phyloP scores from a whole-genome alignment of 2,113 vertebrate genomes.

The Phodopus roborovskii region DNA sequence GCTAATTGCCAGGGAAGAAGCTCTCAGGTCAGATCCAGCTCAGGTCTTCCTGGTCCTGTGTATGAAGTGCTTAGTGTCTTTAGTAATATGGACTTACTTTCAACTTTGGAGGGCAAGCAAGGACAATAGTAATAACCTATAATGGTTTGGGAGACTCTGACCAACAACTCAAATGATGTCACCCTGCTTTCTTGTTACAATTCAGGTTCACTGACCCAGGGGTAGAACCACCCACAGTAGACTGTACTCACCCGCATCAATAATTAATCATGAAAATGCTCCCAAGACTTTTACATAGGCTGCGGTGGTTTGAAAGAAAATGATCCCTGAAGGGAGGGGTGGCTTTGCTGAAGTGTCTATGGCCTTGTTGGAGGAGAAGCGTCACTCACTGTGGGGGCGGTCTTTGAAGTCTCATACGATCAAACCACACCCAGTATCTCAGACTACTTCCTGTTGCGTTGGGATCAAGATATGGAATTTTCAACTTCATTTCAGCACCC shows the following conservation, averaged over 20 bases:
- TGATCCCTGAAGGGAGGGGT: background rate
- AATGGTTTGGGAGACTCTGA: background rate
- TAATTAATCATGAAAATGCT: background rate
- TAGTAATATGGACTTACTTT: background rate
- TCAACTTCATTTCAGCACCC: background rate
- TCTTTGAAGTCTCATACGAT: background rate
- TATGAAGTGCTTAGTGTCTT: background rate
- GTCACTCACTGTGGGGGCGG: background rate
- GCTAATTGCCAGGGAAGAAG: background rate
- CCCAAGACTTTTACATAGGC: background rate
- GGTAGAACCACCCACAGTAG: background rate
- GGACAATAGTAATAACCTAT: background rate
- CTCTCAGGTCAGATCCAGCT: background rate
- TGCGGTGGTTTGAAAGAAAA: background rate
- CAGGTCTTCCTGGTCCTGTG: background rate
- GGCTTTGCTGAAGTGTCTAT: background rate
- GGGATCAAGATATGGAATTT: background rate
- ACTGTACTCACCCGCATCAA: background rate
- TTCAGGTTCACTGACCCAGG: background rate
- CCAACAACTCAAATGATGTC: background rate
- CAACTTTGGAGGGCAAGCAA: background rate
- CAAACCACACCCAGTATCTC: background rate
- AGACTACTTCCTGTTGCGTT: background rate
- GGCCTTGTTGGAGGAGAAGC: background rate
- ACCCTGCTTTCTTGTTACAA: background rate